phyloP scores from a whole-genome alignment of 2,797 vertebrate species.

The Craterocephalus amniculus region DNA sequence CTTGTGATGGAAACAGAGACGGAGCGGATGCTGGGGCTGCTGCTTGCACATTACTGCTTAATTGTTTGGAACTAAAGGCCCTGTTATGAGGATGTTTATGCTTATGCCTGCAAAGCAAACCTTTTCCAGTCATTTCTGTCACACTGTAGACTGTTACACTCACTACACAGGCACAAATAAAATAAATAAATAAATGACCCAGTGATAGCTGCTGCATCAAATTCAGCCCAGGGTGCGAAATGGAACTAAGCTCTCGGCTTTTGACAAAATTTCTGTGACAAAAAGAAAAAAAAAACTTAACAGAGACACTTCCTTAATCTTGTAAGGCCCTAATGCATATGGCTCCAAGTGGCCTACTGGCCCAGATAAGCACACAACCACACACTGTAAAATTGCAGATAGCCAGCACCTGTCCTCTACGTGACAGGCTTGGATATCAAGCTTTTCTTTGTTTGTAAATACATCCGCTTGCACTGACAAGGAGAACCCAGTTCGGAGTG shows the following conservation, averaged over 20 bases:
- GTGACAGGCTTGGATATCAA: constrained; percentile 77
- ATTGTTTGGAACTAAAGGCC: constrained; percentile 79
- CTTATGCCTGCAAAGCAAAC: constrained; percentile 72
- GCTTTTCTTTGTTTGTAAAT: constrained; percentile 82
- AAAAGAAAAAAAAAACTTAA: too few species aligned
- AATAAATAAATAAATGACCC: constrained; percentile 31
- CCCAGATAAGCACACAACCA: constrained; percentile 64
- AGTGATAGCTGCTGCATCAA: constrained; percentile 33
- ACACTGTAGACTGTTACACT: constrained; percentile 49
- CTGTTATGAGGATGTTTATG: constrained; percentile 77
- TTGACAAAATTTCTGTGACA: constrained; percentile 51
- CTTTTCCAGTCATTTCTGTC: constrained; percentile 63
- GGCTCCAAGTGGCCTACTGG: constrained; percentile 70
- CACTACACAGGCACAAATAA: constrained; percentile 42
- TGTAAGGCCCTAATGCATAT: constrained; percentile 20
- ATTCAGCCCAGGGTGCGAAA: constrained; percentile 46
- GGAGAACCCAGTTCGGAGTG: constrained; percentile 68
- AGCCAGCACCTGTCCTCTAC: constrained; percentile 77
- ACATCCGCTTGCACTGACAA: constrained; percentile 76
- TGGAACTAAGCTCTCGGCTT: constrained; percentile 12
- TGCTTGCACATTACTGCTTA: constrained; percentile 75
- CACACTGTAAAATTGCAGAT: constrained; percentile 66
- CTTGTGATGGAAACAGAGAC: constrained; percentile 61
- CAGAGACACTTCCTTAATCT: constrained; percentile 35
- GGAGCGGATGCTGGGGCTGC: constrained; percentile 58